These are phyloP conservation scores for Nymphicus hollandicus DNA, from an alignment of 2,113 vertebrate genomes.

Conservation along the genomic window DNA sequence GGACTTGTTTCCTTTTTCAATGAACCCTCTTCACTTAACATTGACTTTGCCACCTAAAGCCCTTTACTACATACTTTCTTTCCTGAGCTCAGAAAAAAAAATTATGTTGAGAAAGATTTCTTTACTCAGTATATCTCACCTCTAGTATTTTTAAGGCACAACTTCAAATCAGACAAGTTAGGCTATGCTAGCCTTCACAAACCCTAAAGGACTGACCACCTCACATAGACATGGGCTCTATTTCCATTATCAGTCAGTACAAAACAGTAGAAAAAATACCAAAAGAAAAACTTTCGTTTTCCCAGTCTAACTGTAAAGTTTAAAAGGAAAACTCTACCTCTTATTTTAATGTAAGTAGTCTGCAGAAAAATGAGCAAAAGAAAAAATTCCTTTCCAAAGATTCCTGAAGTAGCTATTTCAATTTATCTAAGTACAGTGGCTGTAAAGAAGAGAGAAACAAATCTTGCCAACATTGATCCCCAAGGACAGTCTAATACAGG, in stretches of 20 bases:
- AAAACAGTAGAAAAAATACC: not conserved
- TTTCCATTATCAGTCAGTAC: not conserved
- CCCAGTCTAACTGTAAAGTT: not conserved
- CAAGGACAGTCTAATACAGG: not conserved
- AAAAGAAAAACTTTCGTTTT: not conserved
- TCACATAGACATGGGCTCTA: rapidly evolving
- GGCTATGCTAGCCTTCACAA: not conserved
- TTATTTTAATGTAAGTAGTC: not conserved
- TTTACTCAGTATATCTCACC: not conserved
- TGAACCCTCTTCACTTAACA: not conserved
- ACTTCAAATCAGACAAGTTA: not conserved
- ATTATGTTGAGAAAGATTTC: no score
- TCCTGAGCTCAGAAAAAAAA: not conserved
- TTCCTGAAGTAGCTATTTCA: not conserved
- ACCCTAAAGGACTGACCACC: not conserved
- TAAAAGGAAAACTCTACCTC: not conserved
- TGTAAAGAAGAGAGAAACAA: not conserved
- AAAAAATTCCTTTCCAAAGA: not conserved
- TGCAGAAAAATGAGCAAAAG: not conserved
- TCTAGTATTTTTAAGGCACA: not conserved
- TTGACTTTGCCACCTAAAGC: not conserved
- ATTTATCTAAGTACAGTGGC: not conserved
- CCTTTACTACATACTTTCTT: not conserved
- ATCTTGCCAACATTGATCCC: not conserved
- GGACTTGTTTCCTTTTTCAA: not conserved